Evolutionary conservation across 2,888 invertebrate species (phyloP).

Genomic region (Lasioglossum calceatum): DNA sequence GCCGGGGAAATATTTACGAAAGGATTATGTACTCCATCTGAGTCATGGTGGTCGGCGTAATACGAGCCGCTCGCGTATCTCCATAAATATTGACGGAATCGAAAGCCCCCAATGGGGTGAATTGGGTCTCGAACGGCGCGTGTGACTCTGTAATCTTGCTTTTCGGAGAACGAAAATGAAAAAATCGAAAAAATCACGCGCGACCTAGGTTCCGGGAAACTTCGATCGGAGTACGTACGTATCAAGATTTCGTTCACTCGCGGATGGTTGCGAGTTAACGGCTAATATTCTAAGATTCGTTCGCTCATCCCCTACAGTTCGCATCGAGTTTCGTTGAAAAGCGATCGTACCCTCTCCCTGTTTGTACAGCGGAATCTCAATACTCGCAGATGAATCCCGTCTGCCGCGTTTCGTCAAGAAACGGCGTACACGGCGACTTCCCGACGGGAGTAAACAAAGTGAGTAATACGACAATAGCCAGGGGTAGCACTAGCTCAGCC

Average conservation of each 20-base stretch:
- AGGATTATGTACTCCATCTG: neutral
- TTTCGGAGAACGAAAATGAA: neutral
- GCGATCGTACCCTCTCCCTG: slow-evolving; percentile 9
- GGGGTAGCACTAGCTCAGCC: neutral
- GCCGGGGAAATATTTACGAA: slow-evolving; percentile 21
- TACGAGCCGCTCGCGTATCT: slow-evolving; percentile 5
- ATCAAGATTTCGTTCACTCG: neutral
- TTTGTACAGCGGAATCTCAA: neutral
- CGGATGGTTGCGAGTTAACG: neutral
- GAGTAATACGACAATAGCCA: neutral
- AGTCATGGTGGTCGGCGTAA: slow-evolving; percentile 27
- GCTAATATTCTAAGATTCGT: neutral
- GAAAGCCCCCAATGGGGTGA: slow-evolving; percentile 1
- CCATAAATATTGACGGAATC: slow-evolving; percentile 51
- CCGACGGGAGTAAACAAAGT: slow-evolving; percentile 12
- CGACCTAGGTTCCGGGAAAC: neutral
- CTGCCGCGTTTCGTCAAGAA: neutral
- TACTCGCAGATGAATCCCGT: slow-evolving; percentile 7
- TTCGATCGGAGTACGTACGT: neutral
- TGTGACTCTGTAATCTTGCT: neutral
- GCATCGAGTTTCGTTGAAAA: neutral
- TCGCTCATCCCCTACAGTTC: neutral
- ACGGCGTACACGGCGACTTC: slow-evolving; percentile 9
- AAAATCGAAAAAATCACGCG: neutral
- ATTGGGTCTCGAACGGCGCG: neutral